These are phyloP conservation scores for Myxocyprinus asiaticus DNA, from an alignment of 2,113 vertebrate species.

Conservation along the genomic window DNA sequence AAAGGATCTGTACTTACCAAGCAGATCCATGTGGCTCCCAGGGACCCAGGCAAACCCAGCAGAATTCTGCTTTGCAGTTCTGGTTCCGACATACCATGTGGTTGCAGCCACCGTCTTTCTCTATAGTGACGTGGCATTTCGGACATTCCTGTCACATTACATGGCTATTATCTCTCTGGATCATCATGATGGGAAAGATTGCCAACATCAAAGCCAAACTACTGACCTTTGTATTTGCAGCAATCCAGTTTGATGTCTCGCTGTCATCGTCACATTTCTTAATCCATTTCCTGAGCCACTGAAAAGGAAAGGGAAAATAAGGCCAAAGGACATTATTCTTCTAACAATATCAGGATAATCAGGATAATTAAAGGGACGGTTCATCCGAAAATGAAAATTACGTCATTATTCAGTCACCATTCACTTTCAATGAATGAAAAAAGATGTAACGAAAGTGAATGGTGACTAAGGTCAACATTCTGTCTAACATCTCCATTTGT, in stretches of 20 bases:
- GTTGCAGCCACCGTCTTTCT: constrained; percentile 99
- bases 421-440: no score
- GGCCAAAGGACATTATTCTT: not conserved
- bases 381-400: no score
- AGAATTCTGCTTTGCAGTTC: constrained; percentile 99
- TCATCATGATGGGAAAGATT: not conserved
- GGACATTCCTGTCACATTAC: constrained; percentile 87
- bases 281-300: constrained; percentile 99
- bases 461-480: no score
- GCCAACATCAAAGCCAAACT: not conserved
- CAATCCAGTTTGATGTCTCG: constrained; percentile 99
- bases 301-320: constrained; percentile 41
- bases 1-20: constrained; percentile 79
- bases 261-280: constrained; percentile 99
- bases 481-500: no score
- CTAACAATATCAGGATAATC: no score
- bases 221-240: constrained; percentile 96
- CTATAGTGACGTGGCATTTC: constrained; percentile 99
- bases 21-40: constrained; percentile 99
- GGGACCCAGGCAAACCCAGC: constrained; percentile 98
- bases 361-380: no score
- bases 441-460: no score
- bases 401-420: no score
- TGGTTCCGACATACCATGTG: constrained; percentile 99
- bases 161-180: not conserved